These are phyloP conservation scores for Polyodon spathula DNA, from an alignment of 2,113 vertebrate species.

Conservation along the genomic window DNA sequence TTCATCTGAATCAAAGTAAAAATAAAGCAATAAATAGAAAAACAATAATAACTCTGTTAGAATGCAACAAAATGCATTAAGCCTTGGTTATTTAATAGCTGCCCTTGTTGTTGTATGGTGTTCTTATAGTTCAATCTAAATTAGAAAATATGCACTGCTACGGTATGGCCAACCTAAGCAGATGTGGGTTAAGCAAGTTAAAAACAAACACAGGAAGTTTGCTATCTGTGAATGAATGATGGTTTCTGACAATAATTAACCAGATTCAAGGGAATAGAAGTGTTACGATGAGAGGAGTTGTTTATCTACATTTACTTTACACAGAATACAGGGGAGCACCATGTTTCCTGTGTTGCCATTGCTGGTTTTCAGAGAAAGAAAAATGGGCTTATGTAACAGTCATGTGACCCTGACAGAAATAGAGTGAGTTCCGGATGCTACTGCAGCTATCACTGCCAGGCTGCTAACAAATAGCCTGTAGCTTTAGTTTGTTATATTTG, in stretches of 20 bases:
- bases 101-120: too few relatives aligned
- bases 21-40: too few relatives aligned
- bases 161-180: neutral
- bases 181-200: conserved; percentile 9
- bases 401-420: conserved; percentile 72
- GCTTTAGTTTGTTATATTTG: too few relatives aligned
- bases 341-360: conserved; percentile 66
- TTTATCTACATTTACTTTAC: conserved; percentile 41
- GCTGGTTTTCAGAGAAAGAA: conserved; percentile 74
- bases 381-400: conserved; percentile 75
- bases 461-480: conserved; percentile 41
- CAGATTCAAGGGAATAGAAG: conserved; percentile 35
- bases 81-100: too few relatives aligned
- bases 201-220: conserved; percentile 30
- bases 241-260: conserved; percentile 48
- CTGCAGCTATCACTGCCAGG: conserved; percentile 61
- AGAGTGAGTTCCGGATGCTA: conserved; percentile 67
- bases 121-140: too few relatives aligned
- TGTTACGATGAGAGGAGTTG: conserved; percentile 33
- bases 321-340: conserved; percentile 29
- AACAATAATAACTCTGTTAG: too few relatives aligned
- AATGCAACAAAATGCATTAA: too few relatives aligned
- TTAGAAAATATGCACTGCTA: neutral
- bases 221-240: conserved; percentile 25
- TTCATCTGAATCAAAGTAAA: too few relatives aligned